Conservation (phyloP, 2,888 invertebrate genomes). For the Ectemnius cavifrons region DNA sequence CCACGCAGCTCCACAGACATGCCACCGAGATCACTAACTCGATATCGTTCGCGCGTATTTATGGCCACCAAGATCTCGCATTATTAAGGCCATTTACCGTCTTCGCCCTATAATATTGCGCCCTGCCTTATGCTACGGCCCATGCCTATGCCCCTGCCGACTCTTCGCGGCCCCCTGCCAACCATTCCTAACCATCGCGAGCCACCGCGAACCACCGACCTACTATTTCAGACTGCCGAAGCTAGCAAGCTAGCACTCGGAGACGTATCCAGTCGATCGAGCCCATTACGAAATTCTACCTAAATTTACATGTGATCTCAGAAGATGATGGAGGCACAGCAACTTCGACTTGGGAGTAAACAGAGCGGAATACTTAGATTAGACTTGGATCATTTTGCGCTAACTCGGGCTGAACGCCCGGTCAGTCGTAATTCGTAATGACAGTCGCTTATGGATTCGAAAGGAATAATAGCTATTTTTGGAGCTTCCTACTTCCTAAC, state of each 20-base stretch:
- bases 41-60: slow-evolving; percentile 76
- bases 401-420: not conserved
- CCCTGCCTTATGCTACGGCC: not conserved
- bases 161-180: no score
- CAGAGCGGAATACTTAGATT: not conserved
- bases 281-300: no score
- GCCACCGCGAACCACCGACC: slow-evolving; percentile 50
- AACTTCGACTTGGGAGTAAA: not conserved
- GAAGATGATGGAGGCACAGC: no score
- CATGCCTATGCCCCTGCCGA: slow-evolving; percentile 26
- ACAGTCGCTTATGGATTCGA: slow-evolving; percentile 10
- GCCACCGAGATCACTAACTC: slow-evolving; percentile 71
- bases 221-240: not conserved
- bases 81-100: slow-evolving; percentile 77
- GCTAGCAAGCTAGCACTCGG: no score
- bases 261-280: no score
- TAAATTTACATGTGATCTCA: no score
- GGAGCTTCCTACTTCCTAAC: slow-evolving; percentile 3
- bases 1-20: slow-evolving; percentile 69
- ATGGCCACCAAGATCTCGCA: slow-evolving; percentile 76
- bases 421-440: slow-evolving; percentile 1
- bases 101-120: slow-evolving; percentile 72
- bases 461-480: slow-evolving; percentile 5
- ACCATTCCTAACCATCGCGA: not conserved
- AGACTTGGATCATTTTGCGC: not conserved